A percentile compares a stretch with the other conserved stretches of the same genome.
These are phyloP conservation scores for Limnephilus lunatus DNA, from an alignment of 2,888 invertebrate species.

Conservation along the genomic window DNA sequence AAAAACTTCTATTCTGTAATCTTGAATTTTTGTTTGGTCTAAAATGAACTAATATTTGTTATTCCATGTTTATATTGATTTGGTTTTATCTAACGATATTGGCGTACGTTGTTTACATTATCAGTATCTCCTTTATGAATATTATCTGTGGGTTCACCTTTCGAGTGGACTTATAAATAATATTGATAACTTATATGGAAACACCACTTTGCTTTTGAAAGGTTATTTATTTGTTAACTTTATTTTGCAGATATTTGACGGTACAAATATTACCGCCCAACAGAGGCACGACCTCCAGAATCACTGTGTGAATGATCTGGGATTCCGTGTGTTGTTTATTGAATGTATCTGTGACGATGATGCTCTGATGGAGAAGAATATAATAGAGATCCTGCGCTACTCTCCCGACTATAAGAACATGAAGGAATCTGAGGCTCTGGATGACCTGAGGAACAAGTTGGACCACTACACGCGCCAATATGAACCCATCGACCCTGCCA, in stretches of 20 bases:
- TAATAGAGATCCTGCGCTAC: constrained; percentile 87
- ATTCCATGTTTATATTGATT: constrained; percentile 7
- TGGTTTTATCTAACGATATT: neutral
- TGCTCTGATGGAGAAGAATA: constrained; percentile 74
- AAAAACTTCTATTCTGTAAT: neutral
- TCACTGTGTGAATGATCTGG: constrained; percentile 83
- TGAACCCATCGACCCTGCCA: constrained; percentile 84
- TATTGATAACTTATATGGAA: neutral
- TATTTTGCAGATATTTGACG: constrained; percentile 88
- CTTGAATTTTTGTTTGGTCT: neutral
- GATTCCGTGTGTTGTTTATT: constrained; percentile 92
- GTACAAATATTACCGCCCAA: constrained; percentile 91
- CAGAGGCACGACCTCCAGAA: constrained; percentile 87
- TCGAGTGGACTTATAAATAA: neutral
- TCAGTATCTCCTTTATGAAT: neutral
- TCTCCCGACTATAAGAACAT: constrained; percentile 91
- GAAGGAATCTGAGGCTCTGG: constrained; percentile 86
- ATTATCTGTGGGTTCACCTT: neutral
- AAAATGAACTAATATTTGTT: neutral
- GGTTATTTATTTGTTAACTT: neutral
- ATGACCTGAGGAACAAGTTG: constrained; percentile 88
- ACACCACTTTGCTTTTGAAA: neutral
- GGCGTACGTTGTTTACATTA: neutral
- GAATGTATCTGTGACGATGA: constrained; percentile 93
- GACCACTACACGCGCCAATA: constrained; percentile 90